A percentile compares a stretch with the other conserved stretches of the same genome.
Evolutionary conservation across 2,797 vertebrate species (phyloP).

Genomic region (Heteromormyrus szaboi): DNA sequence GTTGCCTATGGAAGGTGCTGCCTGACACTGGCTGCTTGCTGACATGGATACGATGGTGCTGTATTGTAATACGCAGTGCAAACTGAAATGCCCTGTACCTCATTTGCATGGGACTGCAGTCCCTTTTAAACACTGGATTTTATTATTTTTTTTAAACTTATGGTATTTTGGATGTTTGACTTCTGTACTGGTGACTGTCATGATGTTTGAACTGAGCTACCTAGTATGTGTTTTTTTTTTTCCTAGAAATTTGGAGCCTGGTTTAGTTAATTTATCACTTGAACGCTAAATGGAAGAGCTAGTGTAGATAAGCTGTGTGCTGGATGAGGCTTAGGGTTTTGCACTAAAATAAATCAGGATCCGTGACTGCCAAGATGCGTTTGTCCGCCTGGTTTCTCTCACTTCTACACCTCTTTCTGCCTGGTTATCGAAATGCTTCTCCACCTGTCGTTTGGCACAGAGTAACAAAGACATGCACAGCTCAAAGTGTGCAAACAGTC

Average conservation of each 20-base stretch:
- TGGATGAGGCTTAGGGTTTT: slow-evolving; percentile 4
- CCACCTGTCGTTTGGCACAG: background rate
- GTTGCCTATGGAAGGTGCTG: background rate
- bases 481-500: background rate
- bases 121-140: background rate
- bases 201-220: background rate
- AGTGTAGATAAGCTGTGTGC: background rate
- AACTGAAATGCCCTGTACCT: background rate
- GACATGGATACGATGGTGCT: background rate
- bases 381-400: background rate
- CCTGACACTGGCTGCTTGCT: background rate
- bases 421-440: background rate
- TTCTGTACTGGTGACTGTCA: background rate
- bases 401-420: background rate
- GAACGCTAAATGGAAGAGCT: background rate
- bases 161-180: background rate
- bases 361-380: background rate
- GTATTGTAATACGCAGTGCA: background rate
- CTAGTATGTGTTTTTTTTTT: background rate
- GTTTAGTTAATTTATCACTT: background rate
- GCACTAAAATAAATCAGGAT: slow-evolving; percentile 24
- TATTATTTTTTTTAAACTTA: background rate
- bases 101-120: background rate
- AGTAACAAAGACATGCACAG: background rate
- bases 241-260: background rate